Base-by-base conservation (phyloP, 2,888 invertebrate species). In the Petrolisthes cinctipes region DNA sequence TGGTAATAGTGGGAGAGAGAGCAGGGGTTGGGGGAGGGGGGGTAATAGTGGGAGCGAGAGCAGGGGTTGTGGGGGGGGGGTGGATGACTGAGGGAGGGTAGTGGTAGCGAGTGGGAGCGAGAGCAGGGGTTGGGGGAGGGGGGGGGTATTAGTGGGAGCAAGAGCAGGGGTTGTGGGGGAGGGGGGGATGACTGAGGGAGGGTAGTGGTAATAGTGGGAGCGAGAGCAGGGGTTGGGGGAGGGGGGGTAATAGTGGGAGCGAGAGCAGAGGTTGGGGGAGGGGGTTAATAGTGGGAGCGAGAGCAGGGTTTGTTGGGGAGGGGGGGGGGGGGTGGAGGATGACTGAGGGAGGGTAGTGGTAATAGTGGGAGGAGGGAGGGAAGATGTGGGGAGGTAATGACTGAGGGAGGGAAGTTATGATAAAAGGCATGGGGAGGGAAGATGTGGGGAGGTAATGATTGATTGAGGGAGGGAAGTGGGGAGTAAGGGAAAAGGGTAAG, bases 401-500 rank as follows among this genome's bases (percentile, higher is more conserved):
- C n/a, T 14, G 17, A 71, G 71, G 71, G 5, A 71, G 5, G 71
- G 71, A 4, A 71, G n/a, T n/a, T n/a, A n/a, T n/a, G n/a, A n/a
- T n/a, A n/a, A n/a, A n/a, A n/a, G n/a, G n/a, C n/a, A n/a, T n/a
- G n/a, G n/a, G n/a, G n/a, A n/a, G n/a, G n/a, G n/a, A n/a, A n/a
- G n/a, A n/a, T n/a, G 5, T 5, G 17, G 71, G 17, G 17, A 71
- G 71, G 20, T 71, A 71, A 71, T 23, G 71, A 20, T 17, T 7
- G 71, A 71, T 71, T 71, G 20, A 71, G 17, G 5, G 71, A 71
- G 71, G 71, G n/a, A n/a, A n/a, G n/a, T n/a, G n/a, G n/a, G n/a
- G n/a, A n/a, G n/a, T n/a, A n/a, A n/a, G n/a, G n/a, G n/a, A n/a
- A n/a, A 71, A 71, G 71, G 71, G 17, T 71, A 11, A 66, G 71